Percentiles rank a stretch among this genome's conserved stretches.
phyloP scores from a whole-genome alignment of 2,888 invertebrate species.

The Heliothis peltigera region DNA sequence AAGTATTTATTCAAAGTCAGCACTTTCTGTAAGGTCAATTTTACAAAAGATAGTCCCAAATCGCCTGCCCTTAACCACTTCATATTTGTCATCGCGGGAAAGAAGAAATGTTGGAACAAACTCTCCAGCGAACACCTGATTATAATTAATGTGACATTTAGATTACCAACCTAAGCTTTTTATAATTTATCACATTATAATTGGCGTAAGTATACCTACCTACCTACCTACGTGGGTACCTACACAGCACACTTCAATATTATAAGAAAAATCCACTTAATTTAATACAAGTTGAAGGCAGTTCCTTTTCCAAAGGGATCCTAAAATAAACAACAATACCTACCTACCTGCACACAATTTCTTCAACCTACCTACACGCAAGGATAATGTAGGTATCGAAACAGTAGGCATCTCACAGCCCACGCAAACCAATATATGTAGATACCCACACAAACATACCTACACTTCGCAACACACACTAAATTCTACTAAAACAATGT shows the following conservation, averaged over 20 bases:
- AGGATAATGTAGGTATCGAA: slow-evolving; percentile 51
- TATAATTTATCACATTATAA: no score
- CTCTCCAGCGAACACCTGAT: no score
- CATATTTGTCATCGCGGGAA: no score
- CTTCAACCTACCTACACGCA: slow-evolving; percentile 21
- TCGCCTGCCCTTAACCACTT: no score
- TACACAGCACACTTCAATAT: not conserved
- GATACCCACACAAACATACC: slow-evolving; percentile 41
- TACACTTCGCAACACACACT: slow-evolving; percentile 54
- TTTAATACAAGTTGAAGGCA: not conserved
- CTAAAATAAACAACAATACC: slow-evolving; percentile 23
- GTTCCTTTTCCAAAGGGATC: not conserved
- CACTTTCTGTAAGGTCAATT: no score
- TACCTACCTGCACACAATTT: slow-evolving; percentile 15
- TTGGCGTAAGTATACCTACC: no score
- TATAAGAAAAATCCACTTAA: not conserved
- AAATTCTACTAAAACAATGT: slow-evolving; percentile 60
- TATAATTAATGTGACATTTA: no score
- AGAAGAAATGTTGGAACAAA: no score
- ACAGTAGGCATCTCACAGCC: slow-evolving; percentile 59
- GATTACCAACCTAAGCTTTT: no score
- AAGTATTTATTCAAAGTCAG: no score
- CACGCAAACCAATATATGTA: slow-evolving; percentile 44
- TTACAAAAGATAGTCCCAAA: no score
- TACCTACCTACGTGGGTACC: no score